Base-by-base conservation (phyloP, 2,888 invertebrate species). In the Volucella inanis region DNA sequence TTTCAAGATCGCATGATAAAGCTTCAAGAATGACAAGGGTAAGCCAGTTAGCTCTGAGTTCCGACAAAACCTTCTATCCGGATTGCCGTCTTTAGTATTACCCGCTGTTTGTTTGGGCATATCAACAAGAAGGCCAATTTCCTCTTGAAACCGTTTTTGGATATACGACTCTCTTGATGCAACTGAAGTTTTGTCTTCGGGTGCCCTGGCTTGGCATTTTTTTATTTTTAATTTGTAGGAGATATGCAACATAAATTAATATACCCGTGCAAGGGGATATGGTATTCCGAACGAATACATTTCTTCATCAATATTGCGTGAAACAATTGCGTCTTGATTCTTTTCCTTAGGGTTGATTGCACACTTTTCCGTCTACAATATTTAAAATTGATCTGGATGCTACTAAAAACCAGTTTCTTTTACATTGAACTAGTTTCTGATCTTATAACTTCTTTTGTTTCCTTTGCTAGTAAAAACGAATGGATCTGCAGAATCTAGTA, bases 1-100 rank as follows among this genome's bases (percentile, higher is more conserved):
- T 65, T 45, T 65, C 65, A 38, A 41, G 52, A n/a, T 67, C 43
- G 41, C 52, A 52, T 14, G 52, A 43, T 67, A 54, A 18, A 18
- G 52, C 22, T 67, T 67, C 52, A 18, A 67, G 54, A 9, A 67
- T 22, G 12, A 67, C 54, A 22, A 41, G 65, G 22, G 52, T 8
- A 1, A 8, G 9, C 22, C 52, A 6, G 52, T 52, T 12, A 52
- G 10, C 12, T 52, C 52, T 11, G 52, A 3, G 22, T 52, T 52
- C 18, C 39, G 8, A 12, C 1, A 38, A 39, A 39, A 55, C 38
- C 0, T 55, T 55, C n/a, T 55, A 8, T n/a, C 55, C 4, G 39
- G 8, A 14, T 38, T 55, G 39, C 55, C 55, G 8, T 12, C 55
- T 39, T 55, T 39, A 4, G 39, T 55, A 14, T 55, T 55, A 4